phyloP scores from a whole-genome alignment of 2,888 invertebrate species.

The Machimus atricapillus region DNA sequence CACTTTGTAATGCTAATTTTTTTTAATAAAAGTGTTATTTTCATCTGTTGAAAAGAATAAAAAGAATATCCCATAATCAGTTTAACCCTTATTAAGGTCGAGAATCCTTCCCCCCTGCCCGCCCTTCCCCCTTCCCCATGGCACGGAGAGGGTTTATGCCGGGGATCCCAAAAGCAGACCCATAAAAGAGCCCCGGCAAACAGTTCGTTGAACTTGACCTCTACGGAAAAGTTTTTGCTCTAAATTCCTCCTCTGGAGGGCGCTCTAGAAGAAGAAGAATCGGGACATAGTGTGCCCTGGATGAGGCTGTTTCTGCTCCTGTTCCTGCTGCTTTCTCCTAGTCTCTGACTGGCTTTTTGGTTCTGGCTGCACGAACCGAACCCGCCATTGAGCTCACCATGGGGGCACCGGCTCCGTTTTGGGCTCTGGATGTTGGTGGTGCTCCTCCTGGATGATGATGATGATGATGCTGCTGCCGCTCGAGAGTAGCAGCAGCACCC shows the following conservation, averaged over 20 bases:
- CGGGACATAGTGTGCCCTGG: neutral
- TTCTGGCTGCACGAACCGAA: neutral
- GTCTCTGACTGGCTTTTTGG: too few relatives aligned
- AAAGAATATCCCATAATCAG: neutral
- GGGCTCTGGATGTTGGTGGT: neutral
- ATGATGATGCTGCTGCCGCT: neutral
- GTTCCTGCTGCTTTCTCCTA: neutral
- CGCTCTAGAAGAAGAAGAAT: neutral
- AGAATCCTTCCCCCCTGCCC: too few relatives aligned
- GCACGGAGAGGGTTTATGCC: neutral
- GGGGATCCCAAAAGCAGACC: neutral
- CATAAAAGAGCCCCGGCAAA: neutral
- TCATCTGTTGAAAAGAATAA: too few relatives aligned
- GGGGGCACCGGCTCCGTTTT: neutral
- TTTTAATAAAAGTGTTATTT: too few relatives aligned
- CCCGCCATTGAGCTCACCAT: neutral
- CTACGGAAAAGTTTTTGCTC: neutral
- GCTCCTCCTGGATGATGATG: neutral
- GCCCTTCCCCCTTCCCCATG: neutral
- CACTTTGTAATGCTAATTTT: too few relatives aligned
- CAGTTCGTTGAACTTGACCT: slow-evolving; percentile 16
- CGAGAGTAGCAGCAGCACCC: too few relatives aligned
- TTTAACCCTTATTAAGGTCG: neutral
- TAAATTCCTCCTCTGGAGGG: neutral
- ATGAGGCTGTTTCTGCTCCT: neutral